Evolutionary conservation across 2,888 invertebrate species (phyloP).

Genomic region (Anoplius nigerrimus): DNA sequence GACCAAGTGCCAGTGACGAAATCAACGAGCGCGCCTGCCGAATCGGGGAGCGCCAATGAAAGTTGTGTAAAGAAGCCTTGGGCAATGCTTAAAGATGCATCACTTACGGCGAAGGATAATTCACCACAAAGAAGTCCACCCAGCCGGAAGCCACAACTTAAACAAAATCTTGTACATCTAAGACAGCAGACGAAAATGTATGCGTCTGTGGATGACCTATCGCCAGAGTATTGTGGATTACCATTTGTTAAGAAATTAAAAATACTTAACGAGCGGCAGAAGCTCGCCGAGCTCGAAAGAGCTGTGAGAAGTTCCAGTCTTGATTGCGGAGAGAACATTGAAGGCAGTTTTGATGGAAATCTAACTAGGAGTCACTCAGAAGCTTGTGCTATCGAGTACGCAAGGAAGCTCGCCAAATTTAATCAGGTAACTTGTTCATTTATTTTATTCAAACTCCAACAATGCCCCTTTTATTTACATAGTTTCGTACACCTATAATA

Average conservation of each 20-base stretch:
- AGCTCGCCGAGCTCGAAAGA: constrained; percentile 87
- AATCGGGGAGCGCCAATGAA: constrained; percentile 55
- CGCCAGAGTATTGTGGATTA: constrained; percentile 89
- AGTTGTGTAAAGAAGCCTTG: constrained; percentile 81
- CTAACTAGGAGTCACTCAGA: constrained; percentile 88
- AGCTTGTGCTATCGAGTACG: constrained; percentile 84
- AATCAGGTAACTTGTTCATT: constrained; percentile 60
- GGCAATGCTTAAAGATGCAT: constrained; percentile 86
- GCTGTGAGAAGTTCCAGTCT: constrained; percentile 88
- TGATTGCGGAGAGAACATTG: constrained; percentile 82
- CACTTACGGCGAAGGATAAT: constrained; percentile 59
- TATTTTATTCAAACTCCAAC: too few species aligned
- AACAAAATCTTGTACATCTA: constrained; percentile 65
- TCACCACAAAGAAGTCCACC: constrained; percentile 62
- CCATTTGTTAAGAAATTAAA: constrained; percentile 93
- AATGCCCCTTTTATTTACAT: too few species aligned
- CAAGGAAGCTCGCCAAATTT: constrained; percentile 69
- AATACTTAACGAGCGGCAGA: constrained; percentile 91
- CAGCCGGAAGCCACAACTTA: constrained; percentile 50
- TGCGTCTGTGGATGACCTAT: constrained; percentile 89
- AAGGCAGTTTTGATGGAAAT: constrained; percentile 77
- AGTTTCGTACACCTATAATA: too few species aligned
- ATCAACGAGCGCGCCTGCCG: not conserved
- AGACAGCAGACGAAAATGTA: constrained; percentile 80
- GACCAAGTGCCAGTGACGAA: not conserved